Conservation (phyloP, 2,888 invertebrate genomes). For the Plusia festucae region DNA sequence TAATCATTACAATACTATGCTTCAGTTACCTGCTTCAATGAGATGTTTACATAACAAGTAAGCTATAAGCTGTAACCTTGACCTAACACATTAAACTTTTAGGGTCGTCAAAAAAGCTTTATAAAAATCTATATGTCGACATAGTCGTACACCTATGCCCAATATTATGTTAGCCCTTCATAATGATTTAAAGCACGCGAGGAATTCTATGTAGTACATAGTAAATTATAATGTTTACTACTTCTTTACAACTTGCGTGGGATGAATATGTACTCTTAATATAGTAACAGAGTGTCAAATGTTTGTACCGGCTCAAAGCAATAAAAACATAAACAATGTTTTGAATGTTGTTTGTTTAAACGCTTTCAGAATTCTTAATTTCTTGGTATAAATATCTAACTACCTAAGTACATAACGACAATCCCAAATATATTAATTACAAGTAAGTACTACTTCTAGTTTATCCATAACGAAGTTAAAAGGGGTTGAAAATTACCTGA, state of each 20-base stretch:
- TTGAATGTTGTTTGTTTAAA: not conserved
- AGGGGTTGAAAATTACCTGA: too few species aligned
- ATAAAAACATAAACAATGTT: not conserved
- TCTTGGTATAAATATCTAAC: too few species aligned
- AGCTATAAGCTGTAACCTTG: not conserved
- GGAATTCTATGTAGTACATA: not conserved
- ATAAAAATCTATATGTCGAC: not conserved
- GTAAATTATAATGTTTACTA: constrained; percentile 26
- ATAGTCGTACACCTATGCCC: not conserved
- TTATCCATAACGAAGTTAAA: too few species aligned
- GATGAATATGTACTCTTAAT: constrained; percentile 18
- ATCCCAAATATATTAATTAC: too few species aligned
- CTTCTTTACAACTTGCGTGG: constrained; percentile 44
- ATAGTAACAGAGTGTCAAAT: constrained; percentile 7
- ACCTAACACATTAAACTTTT: not conserved
- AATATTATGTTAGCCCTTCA: not conserved
- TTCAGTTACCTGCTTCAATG: not conserved
- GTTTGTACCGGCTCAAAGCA: not conserved
- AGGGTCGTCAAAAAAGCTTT: not conserved
- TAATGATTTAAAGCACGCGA: not conserved
- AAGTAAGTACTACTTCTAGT: too few species aligned
- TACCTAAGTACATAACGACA: too few species aligned
- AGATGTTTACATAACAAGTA: not conserved
- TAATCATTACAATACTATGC: not conserved
- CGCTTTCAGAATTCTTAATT: too few species aligned